These are phyloP conservation scores for Pangasius sanitwongsei DNA, from an alignment of 2,797 vertebrate genomes.

Conservation along the genomic window DNA sequence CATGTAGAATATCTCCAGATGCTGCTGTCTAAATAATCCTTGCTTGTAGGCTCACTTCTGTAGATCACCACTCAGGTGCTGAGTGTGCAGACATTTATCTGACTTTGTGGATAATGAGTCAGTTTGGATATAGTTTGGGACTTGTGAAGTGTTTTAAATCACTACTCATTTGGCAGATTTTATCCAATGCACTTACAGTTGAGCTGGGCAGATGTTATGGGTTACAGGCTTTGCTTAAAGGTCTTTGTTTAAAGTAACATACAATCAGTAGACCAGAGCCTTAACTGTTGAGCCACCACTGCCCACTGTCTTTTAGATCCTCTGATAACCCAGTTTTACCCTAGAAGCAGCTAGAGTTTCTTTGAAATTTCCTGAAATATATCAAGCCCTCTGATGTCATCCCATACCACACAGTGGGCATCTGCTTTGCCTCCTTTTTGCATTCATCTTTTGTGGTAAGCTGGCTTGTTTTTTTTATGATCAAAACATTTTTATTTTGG, in stretches of 20 bases:
- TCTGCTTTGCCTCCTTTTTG: neutral
- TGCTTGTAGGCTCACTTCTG: neutral
- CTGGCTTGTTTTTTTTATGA: neutral
- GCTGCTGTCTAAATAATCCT: neutral
- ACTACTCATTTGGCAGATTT: neutral
- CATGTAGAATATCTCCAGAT: neutral
- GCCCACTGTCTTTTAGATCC: neutral
- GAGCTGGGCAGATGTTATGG: neutral
- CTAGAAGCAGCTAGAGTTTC: neutral
- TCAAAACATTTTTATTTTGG: neutral
- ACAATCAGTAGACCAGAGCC: neutral
- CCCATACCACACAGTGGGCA: conserved; percentile 5
- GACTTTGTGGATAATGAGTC: neutral
- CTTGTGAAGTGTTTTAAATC: neutral
- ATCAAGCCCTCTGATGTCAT: neutral
- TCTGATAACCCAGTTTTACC: neutral
- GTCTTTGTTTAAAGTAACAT: neutral
- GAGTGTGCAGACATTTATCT: neutral
- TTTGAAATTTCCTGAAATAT: neutral
- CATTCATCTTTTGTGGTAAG: neutral
- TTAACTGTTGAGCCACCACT: neutral
- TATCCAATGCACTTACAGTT: neutral
- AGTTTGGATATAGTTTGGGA: neutral
- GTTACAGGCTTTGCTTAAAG: neutral
- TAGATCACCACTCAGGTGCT: neutral